Evolutionary conservation across 2,797 vertebrate genomes (phyloP).

Genomic region (Rhodeus uyekii): DNA sequence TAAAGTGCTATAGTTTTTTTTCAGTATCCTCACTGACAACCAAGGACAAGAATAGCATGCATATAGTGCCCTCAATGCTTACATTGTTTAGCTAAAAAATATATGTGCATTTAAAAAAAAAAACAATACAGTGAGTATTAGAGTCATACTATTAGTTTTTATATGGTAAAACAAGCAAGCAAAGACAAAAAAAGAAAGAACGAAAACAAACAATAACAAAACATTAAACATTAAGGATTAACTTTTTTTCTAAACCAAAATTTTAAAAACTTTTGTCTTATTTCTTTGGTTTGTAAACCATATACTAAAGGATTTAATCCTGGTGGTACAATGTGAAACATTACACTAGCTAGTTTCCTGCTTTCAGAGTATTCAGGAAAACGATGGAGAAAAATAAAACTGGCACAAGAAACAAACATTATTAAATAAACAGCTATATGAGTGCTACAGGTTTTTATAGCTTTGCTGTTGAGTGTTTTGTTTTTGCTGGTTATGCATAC

Average conservation of each 20-base stretch:
- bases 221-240: neutral
- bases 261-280: conserved; percentile 38
- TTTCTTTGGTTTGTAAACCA: conserved; percentile 60
- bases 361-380: conserved; percentile 50
- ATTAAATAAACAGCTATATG: conserved; percentile 64
- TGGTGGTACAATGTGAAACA: conserved; percentile 55
- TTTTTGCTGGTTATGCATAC: conserved; percentile 67
- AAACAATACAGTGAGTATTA: neutral
- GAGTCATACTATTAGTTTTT: neutral
- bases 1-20: neutral
- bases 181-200: no score
- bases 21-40: neutral
- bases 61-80: neutral
- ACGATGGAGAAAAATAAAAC: conserved; percentile 48
- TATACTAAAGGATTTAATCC: conserved; percentile 61
- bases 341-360: conserved; percentile 50
- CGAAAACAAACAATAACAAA: neutral
- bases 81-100: no score
- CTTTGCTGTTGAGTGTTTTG: conserved; percentile 57
- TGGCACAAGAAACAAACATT: conserved; percentile 42
- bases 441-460: conserved; percentile 69
- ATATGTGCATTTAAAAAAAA: neutral
- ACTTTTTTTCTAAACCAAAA: conserved; percentile 39
- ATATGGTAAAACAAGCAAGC: neutral
- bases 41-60: neutral